phyloP scores from a whole-genome alignment of 2,888 invertebrate genomes.

The Glyphotaelius pellucidus region DNA sequence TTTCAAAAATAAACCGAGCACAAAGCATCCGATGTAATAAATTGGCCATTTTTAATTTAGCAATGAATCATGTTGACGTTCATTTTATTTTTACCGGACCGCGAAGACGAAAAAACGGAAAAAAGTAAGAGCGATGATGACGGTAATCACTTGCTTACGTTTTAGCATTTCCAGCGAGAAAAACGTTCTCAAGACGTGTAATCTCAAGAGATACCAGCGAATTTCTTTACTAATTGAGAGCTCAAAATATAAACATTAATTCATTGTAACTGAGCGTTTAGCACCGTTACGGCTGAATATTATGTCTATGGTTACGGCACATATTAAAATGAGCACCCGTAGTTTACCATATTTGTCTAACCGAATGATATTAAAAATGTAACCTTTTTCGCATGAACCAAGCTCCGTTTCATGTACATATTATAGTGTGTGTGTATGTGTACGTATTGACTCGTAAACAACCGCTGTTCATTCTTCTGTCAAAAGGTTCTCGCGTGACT shows the following conservation, averaged over 20 bases:
- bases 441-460: slow-evolving; percentile 18
- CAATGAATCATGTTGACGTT: slow-evolving; percentile 41
- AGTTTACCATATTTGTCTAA: slow-evolving; percentile 20
- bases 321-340: neutral
- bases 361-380: slow-evolving; percentile 35
- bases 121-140: slow-evolving; percentile 38
- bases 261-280: neutral
- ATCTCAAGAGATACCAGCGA: neutral
- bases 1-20: slow-evolving; percentile 16
- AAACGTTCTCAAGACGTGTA: neutral
- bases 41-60: slow-evolving; percentile 41
- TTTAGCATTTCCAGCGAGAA: slow-evolving; percentile 19
- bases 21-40: slow-evolving; percentile 28
- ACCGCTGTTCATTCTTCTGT: slow-evolving; percentile 39
- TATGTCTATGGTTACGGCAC: too few relatives aligned
- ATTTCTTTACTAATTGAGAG: slow-evolving; percentile 9
- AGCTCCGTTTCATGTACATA: too few relatives aligned
- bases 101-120: slow-evolving; percentile 26
- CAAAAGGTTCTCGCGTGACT: slow-evolving; percentile 44
- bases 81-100: slow-evolving; percentile 40
- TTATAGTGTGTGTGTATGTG: too few relatives aligned
- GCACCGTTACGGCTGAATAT: neutral
- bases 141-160: slow-evolving; percentile 16
- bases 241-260: neutral
- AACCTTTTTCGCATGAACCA: neutral